Percentiles rank a stretch among this genome's conserved stretches.
Evolutionary conservation across 2,113 vertebrate genomes (phyloP).

Genomic region (Bubo scandiacus): DNA sequence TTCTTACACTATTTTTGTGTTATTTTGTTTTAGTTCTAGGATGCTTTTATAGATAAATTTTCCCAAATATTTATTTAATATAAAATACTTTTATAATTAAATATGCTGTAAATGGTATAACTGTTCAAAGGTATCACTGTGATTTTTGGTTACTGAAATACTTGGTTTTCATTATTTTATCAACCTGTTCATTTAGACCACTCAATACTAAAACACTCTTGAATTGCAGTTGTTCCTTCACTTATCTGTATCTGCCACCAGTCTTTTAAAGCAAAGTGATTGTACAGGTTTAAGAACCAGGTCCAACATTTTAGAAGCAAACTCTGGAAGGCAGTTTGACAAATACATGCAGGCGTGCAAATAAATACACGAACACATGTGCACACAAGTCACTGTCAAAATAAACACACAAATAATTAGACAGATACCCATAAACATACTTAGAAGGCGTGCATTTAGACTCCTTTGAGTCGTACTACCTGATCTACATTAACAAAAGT

Average conservation of each 20-base stretch:
- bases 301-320: constrained; percentile 25
- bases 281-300: neutral
- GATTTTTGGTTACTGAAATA: neutral
- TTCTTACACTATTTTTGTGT: neutral
- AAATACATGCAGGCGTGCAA: constrained; percentile 58
- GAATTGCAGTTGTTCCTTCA: neutral
- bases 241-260: neutral
- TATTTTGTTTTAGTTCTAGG: neutral
- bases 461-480: constrained; percentile 25
- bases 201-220: neutral
- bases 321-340: neutral
- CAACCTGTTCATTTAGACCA: neutral
- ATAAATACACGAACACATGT: constrained; percentile 14
- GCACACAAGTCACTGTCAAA: neutral
- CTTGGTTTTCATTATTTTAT: neutral
- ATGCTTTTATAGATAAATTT: neutral
- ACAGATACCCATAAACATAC: constrained; percentile 23
- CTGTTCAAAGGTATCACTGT: neutral
- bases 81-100: neutral
- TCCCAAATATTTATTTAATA: neutral
- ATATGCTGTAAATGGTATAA: neutral
- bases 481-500: constrained; percentile 36
- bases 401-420: neutral
- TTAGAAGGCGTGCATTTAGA: constrained; percentile 37
- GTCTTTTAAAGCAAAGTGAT: neutral